phyloP scores from a whole-genome alignment of 2,113 vertebrate genomes.

The Engystomops pustulosus region DNA sequence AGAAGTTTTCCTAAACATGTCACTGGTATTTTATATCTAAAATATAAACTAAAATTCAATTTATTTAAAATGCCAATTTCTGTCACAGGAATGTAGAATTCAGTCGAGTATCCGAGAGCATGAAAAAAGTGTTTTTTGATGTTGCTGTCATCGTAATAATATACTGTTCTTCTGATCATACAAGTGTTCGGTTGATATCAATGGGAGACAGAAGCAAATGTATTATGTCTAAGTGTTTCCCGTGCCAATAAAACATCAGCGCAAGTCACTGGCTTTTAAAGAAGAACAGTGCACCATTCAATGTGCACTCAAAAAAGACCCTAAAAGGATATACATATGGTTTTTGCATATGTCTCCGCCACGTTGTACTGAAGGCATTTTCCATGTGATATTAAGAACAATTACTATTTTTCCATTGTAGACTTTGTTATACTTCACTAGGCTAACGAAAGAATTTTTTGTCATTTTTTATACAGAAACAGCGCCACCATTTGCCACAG shows the following conservation, averaged over 20 bases:
- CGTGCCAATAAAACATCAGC: constrained; percentile 9
- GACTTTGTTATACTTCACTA: too few species aligned
- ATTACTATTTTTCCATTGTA: background rate
- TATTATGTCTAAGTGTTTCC: background rate
- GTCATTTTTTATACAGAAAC: background rate
- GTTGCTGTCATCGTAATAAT: constrained; percentile 16
- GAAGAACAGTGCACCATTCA: background rate
- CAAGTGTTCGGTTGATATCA: background rate
- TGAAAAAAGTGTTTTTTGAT: constrained; percentile 9
- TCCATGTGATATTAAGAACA: background rate
- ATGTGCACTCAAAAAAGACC: background rate
- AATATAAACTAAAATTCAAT: background rate
- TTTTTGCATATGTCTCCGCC: background rate
- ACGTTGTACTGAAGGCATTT: background rate
- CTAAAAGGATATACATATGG: background rate
- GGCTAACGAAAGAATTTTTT: too few species aligned
- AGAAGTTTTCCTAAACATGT: background rate
- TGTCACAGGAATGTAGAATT: background rate
- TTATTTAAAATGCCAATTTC: constrained; percentile 18
- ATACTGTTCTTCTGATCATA: background rate
- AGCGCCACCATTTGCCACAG: background rate
- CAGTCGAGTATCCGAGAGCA: background rate
- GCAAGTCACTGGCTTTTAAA: background rate
- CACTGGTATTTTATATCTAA: background rate
- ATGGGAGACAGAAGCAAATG: background rate